Evolutionary conservation across 1,140 invertebrate genomes (phyloP).

Genomic region (Procambarus virginalis): DNA sequence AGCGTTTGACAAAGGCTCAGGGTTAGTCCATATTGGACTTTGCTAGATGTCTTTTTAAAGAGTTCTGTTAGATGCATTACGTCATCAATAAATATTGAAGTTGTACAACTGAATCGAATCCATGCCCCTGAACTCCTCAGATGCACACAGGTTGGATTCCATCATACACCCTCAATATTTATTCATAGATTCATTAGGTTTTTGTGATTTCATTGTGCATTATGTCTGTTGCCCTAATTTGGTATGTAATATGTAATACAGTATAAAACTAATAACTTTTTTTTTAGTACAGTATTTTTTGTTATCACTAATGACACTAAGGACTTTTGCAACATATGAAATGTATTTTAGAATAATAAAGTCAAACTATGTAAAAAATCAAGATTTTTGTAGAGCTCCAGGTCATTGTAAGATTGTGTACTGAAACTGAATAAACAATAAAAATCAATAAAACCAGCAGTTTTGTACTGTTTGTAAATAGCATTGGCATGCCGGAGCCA

Average conservation of each 20-base stretch:
- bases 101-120: no score
- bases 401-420: conserved; percentile 18
- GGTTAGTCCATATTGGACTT: conserved; percentile 30
- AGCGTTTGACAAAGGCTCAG: conserved; percentile 40
- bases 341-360: not conserved
- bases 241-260: not conserved
- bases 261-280: not conserved
- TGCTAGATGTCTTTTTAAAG: not conserved
- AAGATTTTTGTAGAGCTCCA: not conserved
- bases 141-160: no score
- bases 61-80: not conserved
- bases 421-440: conserved; percentile 22
- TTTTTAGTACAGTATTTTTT: not conserved
- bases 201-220: not conserved
- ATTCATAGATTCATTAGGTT: no score
- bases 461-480: conserved; percentile 36
- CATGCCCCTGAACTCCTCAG: no score
- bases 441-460: not conserved
- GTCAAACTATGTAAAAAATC: not conserved
- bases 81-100: no score
- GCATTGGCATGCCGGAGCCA: conserved; percentile 35
- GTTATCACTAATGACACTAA: not conserved
- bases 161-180: no score
- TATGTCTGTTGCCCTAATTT: not conserved
- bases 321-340: not conserved